These are phyloP conservation scores for Drosophila bifasciata DNA, from an alignment of 1,140 invertebrate genomes.

Conservation along the genomic window DNA sequence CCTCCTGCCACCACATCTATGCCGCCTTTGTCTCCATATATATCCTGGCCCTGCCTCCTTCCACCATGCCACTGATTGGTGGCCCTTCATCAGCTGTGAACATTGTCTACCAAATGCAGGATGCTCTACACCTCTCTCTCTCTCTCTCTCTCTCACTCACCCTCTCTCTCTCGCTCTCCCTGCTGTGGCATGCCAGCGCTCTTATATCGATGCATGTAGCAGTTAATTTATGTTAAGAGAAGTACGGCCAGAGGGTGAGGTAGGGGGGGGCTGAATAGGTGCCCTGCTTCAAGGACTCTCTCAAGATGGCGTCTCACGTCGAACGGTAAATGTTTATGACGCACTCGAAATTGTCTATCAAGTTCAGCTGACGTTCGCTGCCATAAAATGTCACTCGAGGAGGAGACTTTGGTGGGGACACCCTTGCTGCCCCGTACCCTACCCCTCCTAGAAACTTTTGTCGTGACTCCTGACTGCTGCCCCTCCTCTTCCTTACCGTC, in stretches of 20 bases:
- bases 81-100: conserved; percentile 30
- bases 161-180: not conserved
- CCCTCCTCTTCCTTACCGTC: too few species aligned
- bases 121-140: too few species aligned
- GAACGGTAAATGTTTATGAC: conserved; percentile 81
- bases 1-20: too few species aligned
- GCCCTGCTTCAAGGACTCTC: too few species aligned
- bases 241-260: conserved; percentile 6
- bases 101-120: conserved; percentile 27
- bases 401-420: not conserved
- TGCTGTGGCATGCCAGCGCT: not conserved
- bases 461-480: too few species aligned
- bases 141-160: not conserved
- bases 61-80: conserved; percentile 5
- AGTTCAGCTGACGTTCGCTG: conserved; percentile 73
- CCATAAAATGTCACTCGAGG: conserved; percentile 70
- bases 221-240: conserved; percentile 59
- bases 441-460: conserved; percentile 47
- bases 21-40: not conserved
- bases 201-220: conserved; percentile 34
- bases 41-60: too few species aligned
- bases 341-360: conserved; percentile 80
- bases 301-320: conserved; percentile 55
- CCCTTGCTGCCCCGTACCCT: conserved; percentile 18
- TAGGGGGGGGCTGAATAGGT: not conserved